Percentiles rank a stretch among this genome's conserved stretches.
Evolutionary conservation across 35 echinoderm and acorn worm species (phyloP).

Genomic region (Eucidaris tribuloides): DNA sequence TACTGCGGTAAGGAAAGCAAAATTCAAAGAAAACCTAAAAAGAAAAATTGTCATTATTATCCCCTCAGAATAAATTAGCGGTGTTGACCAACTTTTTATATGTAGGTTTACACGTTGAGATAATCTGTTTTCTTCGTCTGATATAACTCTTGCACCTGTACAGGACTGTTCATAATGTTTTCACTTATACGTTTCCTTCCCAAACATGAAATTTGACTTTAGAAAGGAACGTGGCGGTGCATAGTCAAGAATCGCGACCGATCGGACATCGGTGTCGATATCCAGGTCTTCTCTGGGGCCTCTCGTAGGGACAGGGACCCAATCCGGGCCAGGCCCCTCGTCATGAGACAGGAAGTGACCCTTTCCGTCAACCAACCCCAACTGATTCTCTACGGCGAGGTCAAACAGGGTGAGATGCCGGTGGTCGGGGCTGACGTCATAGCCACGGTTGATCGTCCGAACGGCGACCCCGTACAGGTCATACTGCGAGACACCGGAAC

Average conservation of each 20-base stretch:
- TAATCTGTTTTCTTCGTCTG: too few species aligned
- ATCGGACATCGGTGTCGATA: neutral
- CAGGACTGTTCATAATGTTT: too few species aligned
- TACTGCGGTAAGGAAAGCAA: too few species aligned
- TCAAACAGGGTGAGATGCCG: conserved; percentile 56
- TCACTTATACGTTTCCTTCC: too few species aligned
- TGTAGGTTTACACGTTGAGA: too few species aligned
- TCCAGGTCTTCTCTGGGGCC: neutral
- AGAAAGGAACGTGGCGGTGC: neutral
- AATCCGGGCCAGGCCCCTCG: neutral
- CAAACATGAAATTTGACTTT: too few species aligned
- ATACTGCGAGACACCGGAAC: conserved; percentile 58
- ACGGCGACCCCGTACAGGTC: neutral
- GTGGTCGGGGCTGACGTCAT: conserved; percentile 46
- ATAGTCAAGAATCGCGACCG: neutral
- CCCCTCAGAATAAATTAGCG: too few species aligned
- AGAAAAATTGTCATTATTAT: too few species aligned
- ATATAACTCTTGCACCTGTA: too few species aligned
- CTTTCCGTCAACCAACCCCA: neutral
- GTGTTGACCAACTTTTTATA: too few species aligned
- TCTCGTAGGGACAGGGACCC: neutral
- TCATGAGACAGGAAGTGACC: neutral
- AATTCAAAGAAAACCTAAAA: too few species aligned
- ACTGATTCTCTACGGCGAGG: conserved; percentile 42
- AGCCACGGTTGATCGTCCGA: conserved; percentile 41